Percentiles rank a stretch among this genome's conserved stretches.
Conservation (phyloP, 64 coral and sea anemone genomes). For the Actinia tenebrosa region DNA sequence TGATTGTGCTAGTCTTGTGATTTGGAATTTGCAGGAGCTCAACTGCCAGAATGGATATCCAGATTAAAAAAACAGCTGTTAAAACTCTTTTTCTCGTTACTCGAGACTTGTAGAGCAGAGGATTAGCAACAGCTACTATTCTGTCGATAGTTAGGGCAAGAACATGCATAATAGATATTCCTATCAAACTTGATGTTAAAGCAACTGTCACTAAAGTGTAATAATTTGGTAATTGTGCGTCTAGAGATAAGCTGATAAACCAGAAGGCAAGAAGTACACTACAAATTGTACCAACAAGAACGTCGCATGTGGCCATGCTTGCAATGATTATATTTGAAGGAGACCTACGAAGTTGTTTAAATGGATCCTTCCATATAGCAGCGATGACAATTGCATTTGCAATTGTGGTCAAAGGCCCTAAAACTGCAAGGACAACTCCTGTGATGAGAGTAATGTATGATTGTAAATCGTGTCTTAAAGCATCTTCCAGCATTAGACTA, state of each 20-base stretch:
- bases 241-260: neutral
- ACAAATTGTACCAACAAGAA: conserved; percentile 23
- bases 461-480: neutral
- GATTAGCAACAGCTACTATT: conserved; percentile 6
- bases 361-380: conserved; percentile 37
- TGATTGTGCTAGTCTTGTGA: neutral
- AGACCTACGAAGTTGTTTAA: conserved; percentile 28
- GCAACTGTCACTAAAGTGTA: neutral
- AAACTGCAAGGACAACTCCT: neutral
- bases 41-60: conserved; percentile 10
- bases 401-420: conserved; percentile 6
- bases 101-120: conserved; percentile 17
- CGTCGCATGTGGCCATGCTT: conserved; percentile 26
- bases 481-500: neutral
- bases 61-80: neutral
- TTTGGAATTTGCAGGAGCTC: neutral
- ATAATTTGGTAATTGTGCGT: neutral
- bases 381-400: conserved; percentile 26
- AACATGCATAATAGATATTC: conserved; percentile 15
- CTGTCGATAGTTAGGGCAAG: conserved; percentile 32
- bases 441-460: neutral
- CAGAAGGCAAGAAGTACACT: conserved; percentile 12
- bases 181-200: neutral
- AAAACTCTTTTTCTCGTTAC: conserved; percentile 10
- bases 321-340: conserved; percentile 30